Base-by-base conservation (phyloP, 2,888 invertebrate species). In the Acanthococcus lagerstroemiae region DNA sequence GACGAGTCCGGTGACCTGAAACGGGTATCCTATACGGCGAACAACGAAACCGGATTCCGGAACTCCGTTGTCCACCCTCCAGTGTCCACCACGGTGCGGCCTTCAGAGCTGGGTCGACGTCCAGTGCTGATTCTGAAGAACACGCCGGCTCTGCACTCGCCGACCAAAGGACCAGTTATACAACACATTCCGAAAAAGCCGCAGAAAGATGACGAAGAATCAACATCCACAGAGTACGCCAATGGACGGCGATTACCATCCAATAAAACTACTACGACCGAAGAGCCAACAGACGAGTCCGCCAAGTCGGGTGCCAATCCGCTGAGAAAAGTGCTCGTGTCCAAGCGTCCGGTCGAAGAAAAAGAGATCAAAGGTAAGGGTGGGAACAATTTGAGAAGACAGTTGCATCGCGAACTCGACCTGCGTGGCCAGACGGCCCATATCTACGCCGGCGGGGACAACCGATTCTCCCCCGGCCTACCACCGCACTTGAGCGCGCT, bases 1-100 rank as follows among this genome's bases (percentile, higher is more conserved):
- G 88, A 88, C 73, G 83, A 83, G 67, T 81, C 83, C 73, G 89
- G 90, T 6, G 84, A 86, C 74, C 83, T 89, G 67, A 88, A 89
- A 77, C 80, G 88, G 66, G 87, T 90, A 61, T 87, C 88, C 1
- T 90, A 90, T 75, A 81, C 81, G 24, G 81, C 83, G 17, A 81
- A 79, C 69, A 81, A 82, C 69, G 80, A 78, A 57, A 73, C 73
- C 19, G 73, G 73, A 1, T 73, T 72, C 67, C 72, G 69, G 65
- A 66, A 60, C 9, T 48, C 50, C 1, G 22, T 58, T 5, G 30
- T 52, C 0, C 48, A 58, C 22, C 21, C 67, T 9, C 54, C 67
- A 0, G 25, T 46, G 1, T 15, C 67, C 3, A 37, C 67, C 25
- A 30, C 67, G 6, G 54, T 55, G 12, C 19, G 45, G 19, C 24